Percentiles rank a stretch among this genome's conserved stretches.
Evolutionary conservation across 2,888 invertebrate genomes (phyloP).

Genomic region (Coremacera marginata): DNA sequence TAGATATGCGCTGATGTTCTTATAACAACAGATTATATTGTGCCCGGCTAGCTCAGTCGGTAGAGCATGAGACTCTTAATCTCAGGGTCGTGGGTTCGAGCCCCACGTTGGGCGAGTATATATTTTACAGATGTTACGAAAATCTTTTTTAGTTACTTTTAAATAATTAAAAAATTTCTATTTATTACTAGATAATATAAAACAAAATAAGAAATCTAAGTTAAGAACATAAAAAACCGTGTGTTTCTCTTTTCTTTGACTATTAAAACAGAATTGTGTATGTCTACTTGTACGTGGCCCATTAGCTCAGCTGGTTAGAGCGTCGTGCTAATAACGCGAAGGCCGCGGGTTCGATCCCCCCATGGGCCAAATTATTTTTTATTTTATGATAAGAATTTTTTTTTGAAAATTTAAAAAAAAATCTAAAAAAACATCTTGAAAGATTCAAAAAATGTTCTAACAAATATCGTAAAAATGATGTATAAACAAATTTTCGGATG

Average conservation of each 20-base stretch:
- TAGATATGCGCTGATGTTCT: too few relatives aligned
- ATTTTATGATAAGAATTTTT: not conserved
- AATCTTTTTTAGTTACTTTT: too few relatives aligned
- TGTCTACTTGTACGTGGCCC: conserved; percentile 55
- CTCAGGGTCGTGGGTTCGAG: conserved; percentile 48
- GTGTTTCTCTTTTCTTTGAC: not conserved
- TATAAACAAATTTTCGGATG: too few relatives aligned
- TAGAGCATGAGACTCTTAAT: conserved; percentile 70
- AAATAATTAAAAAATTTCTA: too few relatives aligned
- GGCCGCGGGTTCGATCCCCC: conserved; percentile 70
- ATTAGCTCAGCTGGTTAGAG: conserved; percentile 71
- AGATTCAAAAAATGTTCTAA: too few relatives aligned
- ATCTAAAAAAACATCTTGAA: too few relatives aligned
- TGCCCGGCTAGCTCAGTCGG: conserved; percentile 69
- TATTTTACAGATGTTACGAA: not conserved
- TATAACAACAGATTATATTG: too few relatives aligned
- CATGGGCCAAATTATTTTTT: conserved; percentile 62
- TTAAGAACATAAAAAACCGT: not conserved
- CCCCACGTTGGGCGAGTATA: conserved; percentile 36
- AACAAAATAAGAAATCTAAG: not conserved
- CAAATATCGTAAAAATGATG: too few relatives aligned
- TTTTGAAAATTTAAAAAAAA: not conserved
- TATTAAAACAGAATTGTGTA: not conserved
- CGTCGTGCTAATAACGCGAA: conserved; percentile 71
- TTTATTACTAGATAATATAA: not conserved